Evolutionary conservation across 2,113 vertebrate species (phyloP), one percentile per base, ranked within the genome.

Genomic region (Bufo bufo): DNA sequence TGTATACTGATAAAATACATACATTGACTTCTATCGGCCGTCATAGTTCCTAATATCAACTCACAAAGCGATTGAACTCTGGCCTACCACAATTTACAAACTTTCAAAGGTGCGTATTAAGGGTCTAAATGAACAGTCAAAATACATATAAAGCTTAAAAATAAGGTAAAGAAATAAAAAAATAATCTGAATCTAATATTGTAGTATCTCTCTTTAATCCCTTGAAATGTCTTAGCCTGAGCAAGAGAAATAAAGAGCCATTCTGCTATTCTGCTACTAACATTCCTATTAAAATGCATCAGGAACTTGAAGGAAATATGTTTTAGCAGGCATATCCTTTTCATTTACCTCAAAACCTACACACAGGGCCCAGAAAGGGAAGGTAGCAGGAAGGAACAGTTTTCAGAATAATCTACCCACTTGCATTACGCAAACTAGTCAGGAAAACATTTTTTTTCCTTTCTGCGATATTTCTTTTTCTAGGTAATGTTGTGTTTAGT

Each of bases 271-370:
- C 13, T 80, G 12, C 85, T 71, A 63, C 85, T 45, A 79, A 63
- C 85, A 77, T 86, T 86, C 74, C 74, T 78, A 80, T 69, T 78
- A 87, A 85, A 87, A 87, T 81, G 16, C 77, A 80, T 87, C 81
- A 87, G 78, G 79, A 87, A 75, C 78, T 74, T 87, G n/a, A 87
- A 88, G 87, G 87, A 88, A 88, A 88, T 84, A 83, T 66, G 71
- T 75, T 77, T 77, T 87, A 82, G 86, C 79, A 87, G 79, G 86
- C 86, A 47, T 65, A 83, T 88, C 87, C 80, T 77, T 77, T 88
- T 88, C 81, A 66, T 72, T 75, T 84, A 84, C 87, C 87, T 88
- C 80, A 77, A 75, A 88, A 83, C 86, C 69, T 82, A 63, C 69
- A 83, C 75, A 49, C 86, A 83, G 58, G 69, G 65, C 69, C 86